Evolutionary conservation across 2,888 invertebrate species (phyloP), one percentile per base, ranked within the genome.

Genomic region (Dione juno): DNA sequence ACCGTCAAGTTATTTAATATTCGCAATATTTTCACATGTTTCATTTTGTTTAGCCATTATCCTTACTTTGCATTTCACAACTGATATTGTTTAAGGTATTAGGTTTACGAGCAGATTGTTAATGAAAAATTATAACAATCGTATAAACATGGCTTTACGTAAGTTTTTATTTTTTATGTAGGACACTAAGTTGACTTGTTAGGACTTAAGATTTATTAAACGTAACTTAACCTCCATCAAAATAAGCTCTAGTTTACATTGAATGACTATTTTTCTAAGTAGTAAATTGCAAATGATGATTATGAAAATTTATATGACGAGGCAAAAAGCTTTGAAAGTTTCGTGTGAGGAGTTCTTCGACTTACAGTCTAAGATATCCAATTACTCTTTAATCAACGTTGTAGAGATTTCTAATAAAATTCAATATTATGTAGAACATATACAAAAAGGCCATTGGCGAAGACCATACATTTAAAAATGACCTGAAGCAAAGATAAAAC

Each of bases 1-100:
- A 37, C 63, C 72, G 43, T 41, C 66, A 66, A 66, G 58, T 61
- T 67, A 67, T 61, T 61, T 59, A 61, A 61, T 61, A 35, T 16
- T 45, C n/a, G 45, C 45, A n/a, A 16, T 45, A 61, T 35, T 35
- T 54, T 54, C n/a, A 16, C 37, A 6, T 11, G 37, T 54, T 54
- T 37, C 6, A 5, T 37, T 54, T 35, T 37, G 16, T 54, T 54
- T 16, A 16, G 37, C 10, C 11, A 7, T 37, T 54, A 16, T 35
- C n/a, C 0, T 9, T 54, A n/a, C 35, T 54, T 13, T 28, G n/a
- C 35, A 48, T 35, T 35, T 54, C 14, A n/a, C 28, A 54, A 54
- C n/a, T 35, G 5, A 10, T 35, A 35, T 14, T 54, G 3, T 54
- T 54, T 3, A 35, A 9, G 48, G 9, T 9, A 48, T 48, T 48